These are phyloP conservation scores for Mythimna ferrago DNA, from an alignment of 2,888 invertebrate genomes.

Conservation along the genomic window DNA sequence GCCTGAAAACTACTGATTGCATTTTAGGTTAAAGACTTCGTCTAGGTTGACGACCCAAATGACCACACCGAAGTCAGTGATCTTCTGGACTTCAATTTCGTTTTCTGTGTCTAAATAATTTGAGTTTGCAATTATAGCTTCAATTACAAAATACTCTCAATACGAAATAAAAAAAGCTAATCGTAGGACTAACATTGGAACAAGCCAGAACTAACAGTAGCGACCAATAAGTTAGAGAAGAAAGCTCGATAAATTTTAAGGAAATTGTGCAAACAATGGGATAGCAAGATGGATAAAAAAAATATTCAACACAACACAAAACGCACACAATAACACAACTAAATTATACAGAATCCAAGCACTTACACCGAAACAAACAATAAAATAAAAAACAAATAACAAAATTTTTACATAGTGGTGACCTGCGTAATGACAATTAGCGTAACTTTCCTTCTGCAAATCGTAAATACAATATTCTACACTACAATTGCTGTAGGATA, in stretches of 20 bases:
- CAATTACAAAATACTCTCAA: not conserved
- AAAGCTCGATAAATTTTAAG: not conserved
- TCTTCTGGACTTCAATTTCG: slow-evolving; percentile 35
- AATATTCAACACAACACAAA: too few relatives aligned
- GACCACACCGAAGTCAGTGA: slow-evolving; percentile 16
- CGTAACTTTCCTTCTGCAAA: not conserved
- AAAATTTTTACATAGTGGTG: too few relatives aligned
- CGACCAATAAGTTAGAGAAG: not conserved
- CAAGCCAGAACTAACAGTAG: not conserved
- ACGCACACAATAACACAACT: too few relatives aligned
- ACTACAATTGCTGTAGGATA: too few relatives aligned
- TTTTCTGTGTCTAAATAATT: slow-evolving; percentile 4
- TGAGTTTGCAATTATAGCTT: too few relatives aligned
- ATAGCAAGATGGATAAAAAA: too few relatives aligned
- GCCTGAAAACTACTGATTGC: slow-evolving; percentile 30
- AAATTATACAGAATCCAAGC: too few relatives aligned
- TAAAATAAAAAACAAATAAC: too few relatives aligned
- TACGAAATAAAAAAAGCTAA: not conserved
- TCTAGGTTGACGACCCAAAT: slow-evolving; percentile 36
- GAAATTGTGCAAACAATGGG: too few relatives aligned
- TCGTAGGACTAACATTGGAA: not conserved
- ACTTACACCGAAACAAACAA: too few relatives aligned
- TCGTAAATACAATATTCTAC: too few relatives aligned
- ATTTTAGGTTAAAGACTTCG: slow-evolving; percentile 30
- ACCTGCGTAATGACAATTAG: too few relatives aligned